Evolutionary conservation across 2,888 invertebrate species (phyloP), one percentile per base, ranked within the genome.

Genomic region (Cheilosia vulpina): DNA sequence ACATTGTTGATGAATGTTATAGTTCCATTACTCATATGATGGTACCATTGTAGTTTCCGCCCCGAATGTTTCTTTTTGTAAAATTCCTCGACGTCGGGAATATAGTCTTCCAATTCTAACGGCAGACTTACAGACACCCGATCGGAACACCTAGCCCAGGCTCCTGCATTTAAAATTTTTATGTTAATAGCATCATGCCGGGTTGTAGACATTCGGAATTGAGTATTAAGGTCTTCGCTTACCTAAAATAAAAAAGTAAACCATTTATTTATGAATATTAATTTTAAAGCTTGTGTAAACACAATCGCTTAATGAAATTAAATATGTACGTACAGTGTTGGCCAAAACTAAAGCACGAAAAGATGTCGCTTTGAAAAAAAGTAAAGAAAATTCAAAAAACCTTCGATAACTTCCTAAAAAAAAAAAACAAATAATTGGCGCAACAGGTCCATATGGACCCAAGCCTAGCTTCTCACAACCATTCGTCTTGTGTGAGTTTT

Each of bases 21-120:
- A 83, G 98, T 98, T 88, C 99, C 99, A 93, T 99, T 99, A 88
- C 99, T 98, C 99, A 99, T 99, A 90, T 99, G 98, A 93, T 99
- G 99, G 93, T 99, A 96, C 99, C 99, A 99, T 93, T 98, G 98
- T 78, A 99, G 93, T 92, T 99, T 99, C 75, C 99, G 94, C 9
- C 99, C 99, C 89, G 97, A 98, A 93, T 99, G 99, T 92, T 99
- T 98, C 90, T 96, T 97, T 92, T 97, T 96, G 92, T 99, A 99
- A 93, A 99, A 99, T 88, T 99, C 98, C 93, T 99, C 99, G 27
- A 99, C 97, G 93, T 99, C 99, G 1, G 99, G 99, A 90, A 99
- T 98, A 92, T 98, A 98, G 92, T 99, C 99, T 93, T 99, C 99
- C 88, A 99, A 93, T 93, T 99, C 99, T 89, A 98, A 94, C 19